Percentiles rank a stretch among this genome's conserved stretches.
phyloP scores from a whole-genome alignment of 2,113 vertebrate species.

The Tangachromis dhanisi region DNA sequence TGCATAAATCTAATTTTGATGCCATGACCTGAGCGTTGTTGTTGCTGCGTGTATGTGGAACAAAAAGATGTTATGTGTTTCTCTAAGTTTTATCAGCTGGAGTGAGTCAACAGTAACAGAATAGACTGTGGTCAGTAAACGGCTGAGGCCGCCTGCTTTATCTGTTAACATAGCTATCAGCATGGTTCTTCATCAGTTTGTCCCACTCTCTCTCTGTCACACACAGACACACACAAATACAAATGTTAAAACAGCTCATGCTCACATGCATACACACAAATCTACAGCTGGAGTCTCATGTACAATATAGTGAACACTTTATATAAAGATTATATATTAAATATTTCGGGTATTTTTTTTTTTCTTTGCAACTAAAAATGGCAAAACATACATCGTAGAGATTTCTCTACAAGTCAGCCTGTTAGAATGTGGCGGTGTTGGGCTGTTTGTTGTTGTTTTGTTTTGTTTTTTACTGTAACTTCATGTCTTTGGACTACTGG shows the following conservation, averaged over 20 bases:
- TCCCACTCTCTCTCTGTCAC: neutral
- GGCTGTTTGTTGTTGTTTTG: neutral
- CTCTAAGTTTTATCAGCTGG: neutral
- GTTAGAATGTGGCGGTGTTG: neutral
- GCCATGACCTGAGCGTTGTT: neutral
- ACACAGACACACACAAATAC: neutral
- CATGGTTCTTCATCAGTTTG: neutral
- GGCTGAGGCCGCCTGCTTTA: neutral
- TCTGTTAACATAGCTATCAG: conserved; percentile 27
- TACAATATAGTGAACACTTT: neutral
- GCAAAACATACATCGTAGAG: rapidly evolving
- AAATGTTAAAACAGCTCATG: neutral
- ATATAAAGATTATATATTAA: neutral
- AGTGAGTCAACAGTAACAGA: neutral
- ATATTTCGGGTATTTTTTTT: neutral
- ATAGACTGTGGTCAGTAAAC: neutral
- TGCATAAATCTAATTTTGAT: neutral
- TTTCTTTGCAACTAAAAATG: neutral
- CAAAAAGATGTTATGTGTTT: neutral
- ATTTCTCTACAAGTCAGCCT: neutral
- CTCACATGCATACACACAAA: neutral
- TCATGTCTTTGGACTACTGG: neutral
- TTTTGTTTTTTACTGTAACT: neutral
- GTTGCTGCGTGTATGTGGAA: neutral
- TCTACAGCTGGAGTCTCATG: neutral